These are phyloP conservation scores for Pristis pectinata DNA, from an alignment of 2,797 vertebrate genomes.

Conservation along the genomic window DNA sequence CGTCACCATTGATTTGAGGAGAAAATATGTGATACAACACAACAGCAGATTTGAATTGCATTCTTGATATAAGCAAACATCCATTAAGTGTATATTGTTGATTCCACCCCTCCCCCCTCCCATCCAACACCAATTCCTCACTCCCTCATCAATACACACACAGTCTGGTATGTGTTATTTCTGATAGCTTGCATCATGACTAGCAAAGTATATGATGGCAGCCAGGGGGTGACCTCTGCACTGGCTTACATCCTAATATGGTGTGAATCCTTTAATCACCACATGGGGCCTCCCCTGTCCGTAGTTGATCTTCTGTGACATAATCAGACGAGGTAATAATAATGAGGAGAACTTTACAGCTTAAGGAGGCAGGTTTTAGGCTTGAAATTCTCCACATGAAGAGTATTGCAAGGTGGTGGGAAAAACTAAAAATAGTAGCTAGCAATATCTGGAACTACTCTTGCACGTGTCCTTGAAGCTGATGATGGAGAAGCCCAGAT, in stretches of 20 bases:
- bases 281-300: slow-evolving; percentile 11
- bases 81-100: not conserved
- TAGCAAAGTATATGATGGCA: not conserved
- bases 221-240: not conserved
- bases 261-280: not conserved
- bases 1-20: not conserved
- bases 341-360: not conserved
- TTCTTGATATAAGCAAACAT: not conserved
- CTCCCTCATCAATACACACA: not conserved
- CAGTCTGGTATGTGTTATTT: not conserved
- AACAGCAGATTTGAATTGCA: not conserved
- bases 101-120: not conserved
- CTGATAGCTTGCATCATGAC: not conserved
- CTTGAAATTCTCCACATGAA: not conserved
- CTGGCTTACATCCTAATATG: not conserved
- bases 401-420: not conserved
- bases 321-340: not conserved
- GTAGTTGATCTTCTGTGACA: not conserved
- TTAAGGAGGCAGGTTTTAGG: not conserved
- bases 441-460: not conserved
- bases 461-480: not conserved
- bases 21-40: not conserved
- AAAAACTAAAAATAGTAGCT: not conserved
- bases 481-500: not conserved
- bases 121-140: not conserved